Evolutionary conservation across 2,888 invertebrate species (phyloP).

Genomic region (Synergus umbraculus): DNA sequence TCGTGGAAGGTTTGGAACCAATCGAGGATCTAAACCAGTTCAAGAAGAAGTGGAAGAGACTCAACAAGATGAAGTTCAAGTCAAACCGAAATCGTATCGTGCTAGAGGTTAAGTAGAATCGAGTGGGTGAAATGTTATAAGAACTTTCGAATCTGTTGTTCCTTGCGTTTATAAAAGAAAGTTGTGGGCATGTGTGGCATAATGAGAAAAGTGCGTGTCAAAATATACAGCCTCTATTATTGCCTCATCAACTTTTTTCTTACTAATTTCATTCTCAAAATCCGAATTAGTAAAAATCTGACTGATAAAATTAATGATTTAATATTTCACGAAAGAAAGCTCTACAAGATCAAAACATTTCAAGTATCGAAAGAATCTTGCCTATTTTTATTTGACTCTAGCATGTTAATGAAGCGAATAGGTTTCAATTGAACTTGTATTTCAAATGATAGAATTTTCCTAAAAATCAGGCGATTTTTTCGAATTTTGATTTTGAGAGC

Average conservation of each 20-base stretch:
- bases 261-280: conserved; percentile 11
- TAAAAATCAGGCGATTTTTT: neutral
- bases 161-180: conserved; percentile 34
- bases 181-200: conserved; percentile 31
- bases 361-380: neutral
- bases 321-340: neutral
- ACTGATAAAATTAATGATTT: neutral
- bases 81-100: conserved; percentile 69
- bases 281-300: neutral
- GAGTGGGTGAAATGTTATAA: conserved; percentile 39
- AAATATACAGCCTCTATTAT: conserved; percentile 14
- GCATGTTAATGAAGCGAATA: neutral
- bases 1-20: conserved; percentile 67
- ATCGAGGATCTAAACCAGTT: conserved; percentile 59
- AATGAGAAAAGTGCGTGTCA: conserved; percentile 33
- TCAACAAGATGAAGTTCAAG: conserved; percentile 70
- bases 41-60: conserved; percentile 72
- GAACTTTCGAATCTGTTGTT: conserved; percentile 40
- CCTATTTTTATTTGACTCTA: neutral
- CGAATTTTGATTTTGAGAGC: neutral
- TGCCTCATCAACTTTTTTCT: conserved; percentile 30
- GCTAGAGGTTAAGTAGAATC: conserved; percentile 60
- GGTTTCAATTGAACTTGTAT: neutral
- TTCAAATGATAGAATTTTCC: neutral
- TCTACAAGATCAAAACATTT: neutral